Percentiles rank a stretch among this genome's conserved stretches.
Conservation (phyloP, 2,113 vertebrate genomes). For the Pangasianodon hypophthalmus region DNA sequence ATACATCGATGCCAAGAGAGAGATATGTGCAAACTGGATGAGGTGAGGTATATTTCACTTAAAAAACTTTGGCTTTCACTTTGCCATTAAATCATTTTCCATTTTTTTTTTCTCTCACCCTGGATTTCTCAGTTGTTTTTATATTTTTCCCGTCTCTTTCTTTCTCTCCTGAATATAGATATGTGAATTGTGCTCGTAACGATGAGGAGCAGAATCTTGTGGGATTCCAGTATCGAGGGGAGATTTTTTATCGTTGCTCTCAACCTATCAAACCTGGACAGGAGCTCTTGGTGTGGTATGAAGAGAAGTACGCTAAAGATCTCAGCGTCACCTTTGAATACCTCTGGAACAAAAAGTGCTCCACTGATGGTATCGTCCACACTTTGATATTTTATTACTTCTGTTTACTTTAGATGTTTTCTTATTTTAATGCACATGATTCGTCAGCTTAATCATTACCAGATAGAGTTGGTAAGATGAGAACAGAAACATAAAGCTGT, state of each 20-base stretch:
- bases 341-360: not conserved
- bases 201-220: too few relatives aligned
- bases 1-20: not conserved
- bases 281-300: too few relatives aligned
- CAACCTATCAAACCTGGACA: too few relatives aligned
- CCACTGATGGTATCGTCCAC: not conserved
- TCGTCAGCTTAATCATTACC: too few relatives aligned
- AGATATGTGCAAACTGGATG: not conserved
- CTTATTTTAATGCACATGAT: too few relatives aligned
- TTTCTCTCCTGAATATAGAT: not conserved
- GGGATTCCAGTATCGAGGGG: too few relatives aligned
- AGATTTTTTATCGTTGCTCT: too few relatives aligned
- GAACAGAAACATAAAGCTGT: too few relatives aligned
- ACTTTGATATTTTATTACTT: not conserved
- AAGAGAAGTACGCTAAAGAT: too few relatives aligned
- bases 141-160: not conserved
- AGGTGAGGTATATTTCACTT: not conserved
- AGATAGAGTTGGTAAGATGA: too few relatives aligned
- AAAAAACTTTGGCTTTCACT: not conserved
- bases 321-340: too few relatives aligned
- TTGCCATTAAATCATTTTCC: not conserved
- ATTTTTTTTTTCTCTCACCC: not conserved
- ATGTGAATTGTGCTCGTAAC: not conserved
- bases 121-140: not conserved
- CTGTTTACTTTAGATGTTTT: not conserved